Evolutionary conservation across 2,797 vertebrate species (phyloP), one percentile per base, ranked within the genome.

Genomic region (Halcyon badia): DNA sequence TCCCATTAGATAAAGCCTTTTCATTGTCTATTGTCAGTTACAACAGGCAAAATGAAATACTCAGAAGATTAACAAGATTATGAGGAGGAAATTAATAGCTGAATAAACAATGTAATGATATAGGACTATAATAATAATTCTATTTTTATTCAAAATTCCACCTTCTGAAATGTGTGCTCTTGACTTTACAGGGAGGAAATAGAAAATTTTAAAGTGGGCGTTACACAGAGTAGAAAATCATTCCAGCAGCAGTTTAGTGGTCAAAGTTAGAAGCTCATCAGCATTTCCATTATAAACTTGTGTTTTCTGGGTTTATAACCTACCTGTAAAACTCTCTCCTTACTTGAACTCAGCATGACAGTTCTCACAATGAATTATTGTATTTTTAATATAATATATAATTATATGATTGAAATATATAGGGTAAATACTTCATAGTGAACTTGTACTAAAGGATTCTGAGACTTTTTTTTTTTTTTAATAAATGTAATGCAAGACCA

Each of bases 351-450:
- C 51, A 18, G n/a, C 31, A 72, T 37, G 64, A 57, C 91, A 90
- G 76, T 78, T 42, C 39, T 89, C 57, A 87, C 60, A 78, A 84
- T 79, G 54, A 84, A 54, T 25, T 82, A 48, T 9, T 80, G 18
- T 68, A 95, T 77, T 97, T 97, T 95, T 94, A 91, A 82, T 57
- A 49, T 49, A 49, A 82, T 57, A 49, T 26, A 49, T 49, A 49
- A 49, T 49, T 49, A 49, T 14, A 49, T 49, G 14, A 49, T 25
- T 25, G 13, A 49, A 49, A 22, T 82, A 58, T 4, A 62, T 6
- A 49, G 7, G 24, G 37, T 73, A 86, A 78, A 71, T 9, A 65
- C 8, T 77, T 83, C 1, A 14, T 80, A 90, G n/a, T 9, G 5
- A 89, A 90, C n/a, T 60, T 82, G 8, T 18, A 46, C 46, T 46